Percentiles rank a stretch among this genome's conserved stretches.
Conservation (phyloP, 2,888 invertebrate genomes). For the Euspilapteryx auroguttella region DNA sequence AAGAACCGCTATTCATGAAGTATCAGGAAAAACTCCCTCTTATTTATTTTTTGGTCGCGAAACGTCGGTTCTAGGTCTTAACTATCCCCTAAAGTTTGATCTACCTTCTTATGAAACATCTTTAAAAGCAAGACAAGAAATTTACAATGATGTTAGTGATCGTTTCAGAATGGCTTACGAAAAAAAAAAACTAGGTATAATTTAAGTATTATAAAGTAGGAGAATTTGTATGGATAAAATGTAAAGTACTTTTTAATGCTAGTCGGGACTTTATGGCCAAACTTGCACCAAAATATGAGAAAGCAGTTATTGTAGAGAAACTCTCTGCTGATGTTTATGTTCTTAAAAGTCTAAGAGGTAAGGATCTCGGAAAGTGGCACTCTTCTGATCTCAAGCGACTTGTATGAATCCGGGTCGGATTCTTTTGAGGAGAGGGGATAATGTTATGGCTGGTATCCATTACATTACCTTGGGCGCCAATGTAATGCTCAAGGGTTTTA, state of each 20-base stretch:
- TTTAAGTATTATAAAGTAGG: not conserved
- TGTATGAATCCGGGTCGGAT: constrained; percentile 1
- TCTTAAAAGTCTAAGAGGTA: not conserved
- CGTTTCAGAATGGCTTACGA: not conserved
- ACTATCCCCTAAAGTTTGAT: not conserved
- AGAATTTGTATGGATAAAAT: constrained; percentile 8
- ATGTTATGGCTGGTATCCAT: not conserved
- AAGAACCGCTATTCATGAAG: constrained; percentile 12
- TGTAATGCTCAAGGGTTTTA: too few species aligned
- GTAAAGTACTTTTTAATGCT: constrained; percentile 8
- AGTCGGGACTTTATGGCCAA: constrained; percentile 6
- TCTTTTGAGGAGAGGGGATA: not conserved
- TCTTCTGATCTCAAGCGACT: not conserved
- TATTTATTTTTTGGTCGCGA: constrained; percentile 11
- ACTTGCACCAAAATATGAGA: constrained; percentile 8
- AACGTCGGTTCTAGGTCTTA: constrained; percentile 6
- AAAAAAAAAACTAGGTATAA: constrained; percentile 1
- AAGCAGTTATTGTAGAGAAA: too few species aligned
- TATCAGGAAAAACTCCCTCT: constrained; percentile 12
- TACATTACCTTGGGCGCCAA: too few species aligned
- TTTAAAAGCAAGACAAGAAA: not conserved
- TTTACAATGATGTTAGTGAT: not conserved
- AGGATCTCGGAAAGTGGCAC: not conserved
- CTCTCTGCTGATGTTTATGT: not conserved
- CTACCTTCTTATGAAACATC: not conserved